phyloP scores from a whole-genome alignment of 2,797 vertebrate species.

The Mormyrops boulengeri region DNA sequence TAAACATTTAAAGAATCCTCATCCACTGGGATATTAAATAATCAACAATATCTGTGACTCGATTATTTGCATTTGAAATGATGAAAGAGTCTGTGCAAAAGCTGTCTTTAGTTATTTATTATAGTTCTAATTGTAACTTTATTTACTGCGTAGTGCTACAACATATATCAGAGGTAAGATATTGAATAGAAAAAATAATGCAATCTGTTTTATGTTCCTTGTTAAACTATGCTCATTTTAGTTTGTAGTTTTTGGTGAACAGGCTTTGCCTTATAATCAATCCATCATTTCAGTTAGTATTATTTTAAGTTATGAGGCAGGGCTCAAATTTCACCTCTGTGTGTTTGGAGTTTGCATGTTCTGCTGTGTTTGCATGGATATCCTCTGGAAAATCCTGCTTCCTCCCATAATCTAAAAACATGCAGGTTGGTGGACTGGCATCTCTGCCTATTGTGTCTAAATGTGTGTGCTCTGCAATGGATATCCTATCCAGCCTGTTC shows the following conservation, averaged over 20 bases:
- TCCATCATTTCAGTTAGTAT: background rate
- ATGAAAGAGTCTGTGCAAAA: background rate
- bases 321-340: background rate
- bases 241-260: background rate
- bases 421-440: background rate
- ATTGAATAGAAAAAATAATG: background rate
- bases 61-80: background rate
- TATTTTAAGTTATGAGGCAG: background rate
- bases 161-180: background rate
- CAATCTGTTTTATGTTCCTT: background rate
- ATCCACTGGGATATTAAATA: background rate
- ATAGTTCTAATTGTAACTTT: background rate
- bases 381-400: background rate
- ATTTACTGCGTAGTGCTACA: background rate
- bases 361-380: background rate
- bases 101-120: background rate
- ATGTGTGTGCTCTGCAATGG: background rate
- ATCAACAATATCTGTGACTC: background rate
- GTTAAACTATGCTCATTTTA: background rate
- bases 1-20: background rate
- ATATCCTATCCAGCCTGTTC: background rate
- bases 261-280: background rate
- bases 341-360: background rate
- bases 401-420: background rate
- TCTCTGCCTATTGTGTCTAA: background rate